Percentiles rank a stretch among this genome's conserved stretches.
Evolutionary conservation across 2,888 invertebrate genomes (phyloP).

Genomic region (Mechanitis mazaeus): DNA sequence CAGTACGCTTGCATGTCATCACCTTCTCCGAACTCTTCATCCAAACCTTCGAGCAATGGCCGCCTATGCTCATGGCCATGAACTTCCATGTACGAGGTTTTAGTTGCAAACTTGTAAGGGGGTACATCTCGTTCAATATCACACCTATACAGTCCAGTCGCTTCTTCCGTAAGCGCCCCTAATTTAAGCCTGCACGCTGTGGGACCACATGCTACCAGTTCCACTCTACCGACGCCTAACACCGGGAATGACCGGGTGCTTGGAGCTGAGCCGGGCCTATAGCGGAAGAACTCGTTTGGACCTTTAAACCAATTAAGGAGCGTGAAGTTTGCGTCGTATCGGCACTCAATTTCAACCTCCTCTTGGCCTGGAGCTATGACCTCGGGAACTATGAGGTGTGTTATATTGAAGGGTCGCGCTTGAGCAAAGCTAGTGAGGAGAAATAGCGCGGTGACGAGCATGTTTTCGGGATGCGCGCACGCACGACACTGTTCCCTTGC

Average conservation of each 20-base stretch:
- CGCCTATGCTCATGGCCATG: constrained; percentile 49
- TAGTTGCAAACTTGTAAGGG: constrained; percentile 57
- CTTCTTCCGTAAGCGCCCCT: constrained; percentile 56
- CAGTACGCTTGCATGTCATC: constrained; percentile 61
- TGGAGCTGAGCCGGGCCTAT: constrained; percentile 57
- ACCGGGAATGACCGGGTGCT: constrained; percentile 58
- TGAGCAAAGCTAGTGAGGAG: constrained; percentile 33
- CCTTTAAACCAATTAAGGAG: constrained; percentile 68
- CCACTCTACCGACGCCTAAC: constrained; percentile 56
- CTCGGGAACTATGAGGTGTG: constrained; percentile 53
- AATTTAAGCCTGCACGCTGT: constrained; percentile 54
- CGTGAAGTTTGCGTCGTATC: constrained; percentile 67
- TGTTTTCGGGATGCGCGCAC: constrained; percentile 57
- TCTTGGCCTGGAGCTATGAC: constrained; percentile 49
- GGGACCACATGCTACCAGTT: constrained; percentile 58
- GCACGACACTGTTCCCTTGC: constrained; percentile 57
- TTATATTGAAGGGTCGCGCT: constrained; percentile 57
- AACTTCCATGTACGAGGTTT: constrained; percentile 58
- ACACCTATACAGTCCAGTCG: constrained; percentile 61
- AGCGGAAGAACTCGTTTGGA: constrained; percentile 62
- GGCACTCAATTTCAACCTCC: constrained; percentile 60
- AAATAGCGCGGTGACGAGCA: constrained; percentile 48
- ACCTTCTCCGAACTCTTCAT: constrained; percentile 50
- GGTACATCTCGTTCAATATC: constrained; percentile 61
- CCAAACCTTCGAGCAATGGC: constrained; percentile 58